A percentile compares a stretch with the other conserved stretches of the same genome.
Evolutionary conservation across 1,140 invertebrate species (phyloP).

Genomic region (Micrasema longulum): DNA sequence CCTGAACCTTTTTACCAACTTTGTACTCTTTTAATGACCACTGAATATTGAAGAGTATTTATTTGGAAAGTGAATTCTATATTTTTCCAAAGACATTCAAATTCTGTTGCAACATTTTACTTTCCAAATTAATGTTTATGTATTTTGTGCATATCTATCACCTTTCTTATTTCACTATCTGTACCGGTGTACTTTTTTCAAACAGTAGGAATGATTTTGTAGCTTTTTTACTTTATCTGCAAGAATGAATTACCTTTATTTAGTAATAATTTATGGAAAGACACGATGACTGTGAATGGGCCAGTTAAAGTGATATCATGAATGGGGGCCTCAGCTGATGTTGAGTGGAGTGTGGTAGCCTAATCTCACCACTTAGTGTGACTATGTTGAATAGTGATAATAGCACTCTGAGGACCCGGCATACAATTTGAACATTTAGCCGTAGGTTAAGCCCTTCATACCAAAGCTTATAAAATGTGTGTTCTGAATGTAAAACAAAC

Average conservation of each 20-base stretch:
- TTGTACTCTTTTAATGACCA: constrained; percentile 54
- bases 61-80: constrained; percentile 53
- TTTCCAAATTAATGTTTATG: constrained; percentile 44
- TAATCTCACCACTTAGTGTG: constrained; percentile 46
- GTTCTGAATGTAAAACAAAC: constrained; percentile 43
- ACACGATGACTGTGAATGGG: constrained; percentile 53
- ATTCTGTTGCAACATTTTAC: constrained; percentile 41
- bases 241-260: constrained; percentile 42
- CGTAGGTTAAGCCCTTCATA: constrained; percentile 54
- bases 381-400: constrained; percentile 47
- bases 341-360: constrained; percentile 49
- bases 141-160: constrained; percentile 46
- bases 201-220: constrained; percentile 43
- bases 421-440: constrained; percentile 51
- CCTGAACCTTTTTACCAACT: constrained; percentile 50
- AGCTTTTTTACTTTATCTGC: constrained; percentile 50
- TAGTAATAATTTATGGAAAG: constrained; percentile 43
- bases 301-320: constrained; percentile 53
- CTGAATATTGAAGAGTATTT: constrained; percentile 42
- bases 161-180: constrained; percentile 45
- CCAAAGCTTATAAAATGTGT: constrained; percentile 54
- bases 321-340: constrained; percentile 48
- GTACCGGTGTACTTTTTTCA: constrained; percentile 44
- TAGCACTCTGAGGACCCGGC: constrained; percentile 48
- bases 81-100: constrained; percentile 45